Base-by-base conservation (phyloP, 2,888 invertebrate genomes). In the Drosophila glabriapex region DNA sequence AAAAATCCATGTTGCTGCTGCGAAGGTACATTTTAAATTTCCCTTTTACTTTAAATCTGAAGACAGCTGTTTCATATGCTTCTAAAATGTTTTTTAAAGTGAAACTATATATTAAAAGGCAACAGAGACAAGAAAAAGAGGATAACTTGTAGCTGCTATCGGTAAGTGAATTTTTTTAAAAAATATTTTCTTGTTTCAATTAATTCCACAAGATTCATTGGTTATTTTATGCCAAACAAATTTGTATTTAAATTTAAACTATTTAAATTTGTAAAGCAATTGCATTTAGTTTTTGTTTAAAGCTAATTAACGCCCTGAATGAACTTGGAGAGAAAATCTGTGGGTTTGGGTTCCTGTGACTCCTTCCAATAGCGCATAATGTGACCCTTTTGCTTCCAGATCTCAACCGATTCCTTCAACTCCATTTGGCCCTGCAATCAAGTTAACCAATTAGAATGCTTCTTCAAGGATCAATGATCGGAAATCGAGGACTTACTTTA, bases 261-360 rank as follows among this genome's bases (percentile, higher is more conserved):
- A 90, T 79, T 76, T 71, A n/a, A 85, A 76, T 82, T 78, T 76
- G 54, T 60, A 70, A 73, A 76, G 73, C 82, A 76, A 61, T 67
- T 52, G 39, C 56, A 65, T 29, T 49, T 22, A 14, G 16, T 25
- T 46, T 22, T 46, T 46, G 50, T 41, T 67, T 64, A 65, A 65
- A 65, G 65, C 88, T 92, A 92, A 76, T 92, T 91, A 68, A 91
- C 83, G 65, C 93, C 93, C 83, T 92, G 91, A 55, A 93, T 86
- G 94, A 99, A 99, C 94, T 98, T 98, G 0, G 97, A 97, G 33
- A 99, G 94, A 93, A 99, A 99, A 94, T 98, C 98, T 86, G 96
- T 96, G 29, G 98, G 98, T 92, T 97, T 97, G 2, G 96, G 96
- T 80, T 97, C 97, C 62, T 95, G 94, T 0, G 97, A 96, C 59